Base-by-base conservation (phyloP, 2,113 vertebrate species). In the Mustelus asterias region DNA sequence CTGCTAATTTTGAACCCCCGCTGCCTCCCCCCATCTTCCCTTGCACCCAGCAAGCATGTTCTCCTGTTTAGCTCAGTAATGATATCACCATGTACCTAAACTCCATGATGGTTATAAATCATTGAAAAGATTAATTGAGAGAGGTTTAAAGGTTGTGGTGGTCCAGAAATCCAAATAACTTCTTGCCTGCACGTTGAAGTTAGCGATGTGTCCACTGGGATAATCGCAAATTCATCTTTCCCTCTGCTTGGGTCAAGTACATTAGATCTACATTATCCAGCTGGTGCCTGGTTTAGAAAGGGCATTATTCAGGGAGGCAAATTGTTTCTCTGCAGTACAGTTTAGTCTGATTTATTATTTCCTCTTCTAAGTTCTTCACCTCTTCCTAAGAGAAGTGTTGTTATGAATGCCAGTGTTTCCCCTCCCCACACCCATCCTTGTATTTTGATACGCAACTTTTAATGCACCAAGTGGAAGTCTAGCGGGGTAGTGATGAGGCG, bases 391-490 rank as follows among this genome's bases (percentile, higher is more conserved):
- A 86, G 7, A 41, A 44, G 86, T 58, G 48, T 29, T 89, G 10
- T 54, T 4, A 54, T 58, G 2, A 26, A 88, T 88, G 85, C 7
- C 85, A 54, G 1, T 54, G 48, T 54, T 5, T 1, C 48, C 48
- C 3, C n/a, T n/a, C n/a, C 20, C 20, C 29, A 0, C 24, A 9
- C 70, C 1, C 70, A 1, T 26, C 0, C 2, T 7, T 76, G 26
- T 33, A 8, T 76, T 76, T 76, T 76, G 10, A 29, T 48, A 48
- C 3, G 48, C 29, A 33, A 26, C 14, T 70, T 24, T 24, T 29
- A 29, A 29, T 6, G 70, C 70, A 72, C 24, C 26, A 9, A 72
- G 70, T 67, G 65, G 65, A 67, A 16, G 65, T 67, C 16, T 67
- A 18, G 65, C 18, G 65, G 60, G 2, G 16, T 16, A 67, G 65